These are phyloP conservation scores for Eremophila alpestris DNA, from an alignment of 2,797 vertebrate species.

Conservation along the genomic window DNA sequence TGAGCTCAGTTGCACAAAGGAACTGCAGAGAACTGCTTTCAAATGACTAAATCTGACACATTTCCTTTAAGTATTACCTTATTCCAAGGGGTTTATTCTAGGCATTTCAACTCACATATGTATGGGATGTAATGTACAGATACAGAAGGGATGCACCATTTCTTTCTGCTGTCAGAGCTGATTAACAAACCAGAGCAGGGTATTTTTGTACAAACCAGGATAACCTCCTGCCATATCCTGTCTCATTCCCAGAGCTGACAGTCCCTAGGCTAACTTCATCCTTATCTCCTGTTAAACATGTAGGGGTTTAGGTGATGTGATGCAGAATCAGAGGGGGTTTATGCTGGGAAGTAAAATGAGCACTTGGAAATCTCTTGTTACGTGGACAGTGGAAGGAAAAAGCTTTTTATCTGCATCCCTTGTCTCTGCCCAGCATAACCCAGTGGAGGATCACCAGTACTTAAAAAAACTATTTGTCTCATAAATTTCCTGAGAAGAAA, in stretches of 20 bases:
- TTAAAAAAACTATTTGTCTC: not conserved
- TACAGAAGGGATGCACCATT: not conserved
- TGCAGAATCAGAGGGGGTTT: conserved; percentile 50
- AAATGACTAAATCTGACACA: not conserved
- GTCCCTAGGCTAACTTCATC: conserved; percentile 17
- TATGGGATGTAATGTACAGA: not conserved
- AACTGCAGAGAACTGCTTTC: not conserved
- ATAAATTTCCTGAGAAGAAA: not conserved
- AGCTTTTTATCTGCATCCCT: not conserved
- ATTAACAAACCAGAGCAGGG: conserved; percentile 30
- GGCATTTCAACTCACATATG: not conserved
- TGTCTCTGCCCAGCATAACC: not conserved
- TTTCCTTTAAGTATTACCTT: conserved; percentile 28
- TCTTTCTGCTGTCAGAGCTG: conserved; percentile 29
- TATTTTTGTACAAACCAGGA: conserved; percentile 57
- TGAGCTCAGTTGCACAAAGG: conserved; percentile 36
- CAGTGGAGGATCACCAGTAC: not conserved
- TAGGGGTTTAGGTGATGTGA: conserved; percentile 50
- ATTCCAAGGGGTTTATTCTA: conserved; percentile 21
- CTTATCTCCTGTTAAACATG: conserved; percentile 63
- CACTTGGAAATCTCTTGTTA: conserved; percentile 36
- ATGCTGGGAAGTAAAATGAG: not conserved
- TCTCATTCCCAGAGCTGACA: conserved; percentile 56
- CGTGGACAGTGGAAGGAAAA: conserved; percentile 1
- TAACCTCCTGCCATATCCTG: conserved; percentile 56